Evolutionary conservation across 2,888 invertebrate genomes (phyloP).

Genomic region (Campoletis raptor): DNA sequence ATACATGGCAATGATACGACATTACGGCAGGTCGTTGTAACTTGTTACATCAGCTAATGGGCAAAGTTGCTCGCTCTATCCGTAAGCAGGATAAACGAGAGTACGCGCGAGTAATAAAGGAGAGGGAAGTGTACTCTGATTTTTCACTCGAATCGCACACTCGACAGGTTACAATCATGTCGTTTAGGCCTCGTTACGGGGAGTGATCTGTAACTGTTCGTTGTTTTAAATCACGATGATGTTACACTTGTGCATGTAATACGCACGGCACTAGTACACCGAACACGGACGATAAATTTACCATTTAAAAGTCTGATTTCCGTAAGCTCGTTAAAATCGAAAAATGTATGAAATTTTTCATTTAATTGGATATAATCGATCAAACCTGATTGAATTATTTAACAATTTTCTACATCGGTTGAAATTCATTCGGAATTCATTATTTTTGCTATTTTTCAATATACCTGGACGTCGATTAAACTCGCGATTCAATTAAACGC

Average conservation of each 20-base stretch:
- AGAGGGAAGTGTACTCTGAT: slow-evolving; percentile 33
- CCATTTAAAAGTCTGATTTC: neutral
- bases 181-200: slow-evolving; percentile 46
- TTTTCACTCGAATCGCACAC: slow-evolving; percentile 49
- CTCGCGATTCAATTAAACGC: neutral
- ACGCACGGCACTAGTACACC: neutral
- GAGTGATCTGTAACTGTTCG: slow-evolving; percentile 61
- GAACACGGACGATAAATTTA: slow-evolving; percentile 14
- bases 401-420: neutral
- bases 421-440: neutral
- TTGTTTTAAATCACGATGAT: slow-evolving; percentile 26
- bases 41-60: slow-evolving; percentile 46
- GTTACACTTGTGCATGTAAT: neutral
- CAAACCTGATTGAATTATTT: neutral
- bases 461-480: neutral
- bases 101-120: neutral
- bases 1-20: neutral
- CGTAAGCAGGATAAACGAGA: slow-evolving; percentile 3
- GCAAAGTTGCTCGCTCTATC: slow-evolving; percentile 38
- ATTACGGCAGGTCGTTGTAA: slow-evolving; percentile 1
- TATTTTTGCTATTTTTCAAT: neutral
- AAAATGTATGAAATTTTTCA: neutral
- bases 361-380: neutral
- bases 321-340: neutral
- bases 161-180: slow-evolving; percentile 64